phyloP scores from a whole-genome alignment of 2,113 vertebrate genomes.

The Nothoprocta perdicaria region DNA sequence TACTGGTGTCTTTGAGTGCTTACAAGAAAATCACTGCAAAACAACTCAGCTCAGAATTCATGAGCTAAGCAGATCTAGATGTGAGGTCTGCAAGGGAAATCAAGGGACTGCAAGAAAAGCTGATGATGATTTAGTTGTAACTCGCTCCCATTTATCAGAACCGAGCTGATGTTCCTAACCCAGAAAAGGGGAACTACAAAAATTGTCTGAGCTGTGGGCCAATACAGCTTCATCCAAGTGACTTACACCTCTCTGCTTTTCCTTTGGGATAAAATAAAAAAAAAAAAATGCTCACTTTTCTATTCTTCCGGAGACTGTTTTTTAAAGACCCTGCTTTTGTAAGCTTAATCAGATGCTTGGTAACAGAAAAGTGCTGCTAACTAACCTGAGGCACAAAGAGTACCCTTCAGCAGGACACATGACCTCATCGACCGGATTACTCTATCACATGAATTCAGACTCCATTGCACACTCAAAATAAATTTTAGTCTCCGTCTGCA shows the following conservation, averaged over 20 bases:
- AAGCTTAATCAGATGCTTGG: slow-evolving; percentile 67
- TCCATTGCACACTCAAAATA: slow-evolving; percentile 16
- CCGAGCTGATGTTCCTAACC: not conserved
- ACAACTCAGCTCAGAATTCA: not conserved
- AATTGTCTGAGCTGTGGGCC: not conserved
- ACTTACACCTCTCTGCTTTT: not conserved
- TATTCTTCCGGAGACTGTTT: slow-evolving; percentile 25
- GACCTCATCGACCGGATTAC: slow-evolving; percentile 60
- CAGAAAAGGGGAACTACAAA: not conserved
- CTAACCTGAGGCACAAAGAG: slow-evolving; percentile 45
- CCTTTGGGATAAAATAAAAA: not conserved
- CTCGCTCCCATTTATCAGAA: not conserved
- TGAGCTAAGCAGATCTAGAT: not conserved
- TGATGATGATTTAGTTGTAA: not conserved
- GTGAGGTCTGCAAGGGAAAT: not conserved
- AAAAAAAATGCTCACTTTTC: slow-evolving; percentile 11
- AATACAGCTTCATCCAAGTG: not conserved
- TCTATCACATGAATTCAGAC: slow-evolving; percentile 55
- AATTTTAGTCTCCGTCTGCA: not conserved
- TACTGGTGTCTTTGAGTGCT: not conserved
- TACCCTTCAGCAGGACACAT: slow-evolving; percentile 58
- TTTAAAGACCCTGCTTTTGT: slow-evolving; percentile 43
- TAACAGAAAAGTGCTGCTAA: slow-evolving; percentile 68
- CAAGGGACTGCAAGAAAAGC: not conserved
- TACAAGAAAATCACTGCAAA: not conserved